phyloP scores from a whole-genome alignment of 1,140 invertebrate species.

The Drosophila parabipectinata region DNA sequence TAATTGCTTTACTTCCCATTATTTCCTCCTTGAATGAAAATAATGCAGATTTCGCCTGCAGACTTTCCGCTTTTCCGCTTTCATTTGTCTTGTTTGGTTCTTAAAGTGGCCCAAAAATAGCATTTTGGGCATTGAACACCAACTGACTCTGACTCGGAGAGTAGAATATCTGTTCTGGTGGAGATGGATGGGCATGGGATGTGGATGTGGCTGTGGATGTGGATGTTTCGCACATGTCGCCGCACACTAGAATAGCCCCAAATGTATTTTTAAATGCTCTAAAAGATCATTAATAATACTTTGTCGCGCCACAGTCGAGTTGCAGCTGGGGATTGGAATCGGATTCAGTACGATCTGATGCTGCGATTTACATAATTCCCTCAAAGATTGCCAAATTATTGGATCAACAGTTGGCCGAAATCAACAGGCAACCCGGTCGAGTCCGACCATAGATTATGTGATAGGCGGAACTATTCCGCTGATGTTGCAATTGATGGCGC shows the following conservation, averaged over 20 bases:
- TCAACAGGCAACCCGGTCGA: neutral
- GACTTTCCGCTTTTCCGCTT: conserved; percentile 20
- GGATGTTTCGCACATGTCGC: conserved; percentile 58
- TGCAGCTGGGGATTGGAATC: conserved; percentile 55
- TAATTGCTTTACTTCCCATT: neutral
- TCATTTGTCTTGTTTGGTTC: conserved; percentile 29
- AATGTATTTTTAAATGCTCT: conserved; percentile 73
- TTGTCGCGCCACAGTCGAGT: conserved; percentile 62
- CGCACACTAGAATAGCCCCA: conserved; percentile 46
- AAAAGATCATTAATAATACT: conserved; percentile 78
- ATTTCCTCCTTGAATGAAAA: neutral
- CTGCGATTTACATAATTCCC: conserved; percentile 61
- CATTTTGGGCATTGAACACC: conserved; percentile 48
- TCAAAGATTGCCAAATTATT: conserved; percentile 48
- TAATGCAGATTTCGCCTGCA: conserved; percentile 20
- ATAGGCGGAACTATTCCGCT: conserved; percentile 41
- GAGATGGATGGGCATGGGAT: conserved; percentile 33
- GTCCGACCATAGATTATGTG: conserved; percentile 46
- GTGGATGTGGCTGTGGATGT: conserved; percentile 16
- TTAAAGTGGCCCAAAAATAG: conserved; percentile 38
- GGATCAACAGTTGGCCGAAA: conserved; percentile 53
- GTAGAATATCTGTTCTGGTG: conserved; percentile 17
- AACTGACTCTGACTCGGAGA: conserved; percentile 52
- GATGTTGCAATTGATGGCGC: conserved; percentile 52
- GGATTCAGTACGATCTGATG: conserved; percentile 10